A percentile compares a stretch with the other conserved stretches of the same genome.
Conservation (phyloP, 2,797 vertebrate species). For the Pogoniulus pusillus region DNA sequence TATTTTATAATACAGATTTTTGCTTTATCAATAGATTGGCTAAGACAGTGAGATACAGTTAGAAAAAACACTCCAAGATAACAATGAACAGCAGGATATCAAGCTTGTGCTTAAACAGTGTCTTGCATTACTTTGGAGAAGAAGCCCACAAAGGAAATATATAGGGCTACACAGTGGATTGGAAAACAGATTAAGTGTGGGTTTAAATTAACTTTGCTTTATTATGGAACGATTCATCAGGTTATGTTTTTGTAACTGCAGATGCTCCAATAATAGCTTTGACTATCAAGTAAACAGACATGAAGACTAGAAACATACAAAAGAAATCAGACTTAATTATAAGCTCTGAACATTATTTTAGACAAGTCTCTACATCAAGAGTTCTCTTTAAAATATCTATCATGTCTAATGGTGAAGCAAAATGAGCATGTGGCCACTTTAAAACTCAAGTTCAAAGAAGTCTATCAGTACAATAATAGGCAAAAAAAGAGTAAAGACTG, state of each 20-base stretch:
- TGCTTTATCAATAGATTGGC: too few species aligned
- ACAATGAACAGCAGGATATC: too few species aligned
- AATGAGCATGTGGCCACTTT: neutral
- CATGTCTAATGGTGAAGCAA: neutral
- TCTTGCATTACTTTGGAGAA: neutral
- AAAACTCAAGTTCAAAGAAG: conserved; percentile 39
- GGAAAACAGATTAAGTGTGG: neutral
- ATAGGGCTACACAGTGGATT: neutral
- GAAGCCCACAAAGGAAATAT: neutral
- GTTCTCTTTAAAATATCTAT: neutral
- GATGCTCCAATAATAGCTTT: neutral
- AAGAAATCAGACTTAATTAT: neutral
- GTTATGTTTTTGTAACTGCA: neutral
- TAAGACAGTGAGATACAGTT: too few species aligned
- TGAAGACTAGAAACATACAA: neutral
- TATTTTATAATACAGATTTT: too few species aligned
- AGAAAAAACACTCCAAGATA: too few species aligned
- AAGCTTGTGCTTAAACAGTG: neutral
- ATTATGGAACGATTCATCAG: neutral
- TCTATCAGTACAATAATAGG: neutral
- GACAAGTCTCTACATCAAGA: neutral
- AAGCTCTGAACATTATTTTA: neutral
- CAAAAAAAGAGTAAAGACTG: neutral
- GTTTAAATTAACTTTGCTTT: neutral
- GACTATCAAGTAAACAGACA: neutral